A percentile compares a stretch with the other conserved stretches of the same genome.
These are phyloP conservation scores for Schizothorax lantsangensis DNA, from an alignment of 2,797 vertebrate genomes.

Conservation along the genomic window DNA sequence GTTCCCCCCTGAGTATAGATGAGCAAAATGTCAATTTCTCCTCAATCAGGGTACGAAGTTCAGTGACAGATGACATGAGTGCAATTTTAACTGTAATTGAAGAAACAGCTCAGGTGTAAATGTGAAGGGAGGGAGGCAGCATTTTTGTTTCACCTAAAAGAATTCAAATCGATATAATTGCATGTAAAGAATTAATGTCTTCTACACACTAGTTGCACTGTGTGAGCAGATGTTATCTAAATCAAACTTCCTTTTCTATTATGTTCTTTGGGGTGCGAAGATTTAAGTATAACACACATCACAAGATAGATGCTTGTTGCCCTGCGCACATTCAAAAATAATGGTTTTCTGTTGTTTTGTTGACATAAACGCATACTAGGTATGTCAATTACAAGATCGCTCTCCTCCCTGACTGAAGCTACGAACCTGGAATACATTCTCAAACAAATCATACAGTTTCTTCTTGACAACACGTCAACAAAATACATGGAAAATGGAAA, in stretches of 20 bases:
- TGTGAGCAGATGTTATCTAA: neutral
- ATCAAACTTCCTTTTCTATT: neutral
- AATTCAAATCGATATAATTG: conserved; percentile 25
- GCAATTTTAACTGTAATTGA: conserved; percentile 40
- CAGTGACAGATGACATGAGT: conserved; percentile 27
- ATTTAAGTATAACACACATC: neutral
- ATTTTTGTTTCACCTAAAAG: neutral
- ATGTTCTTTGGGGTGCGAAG: neutral
- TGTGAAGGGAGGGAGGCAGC: neutral
- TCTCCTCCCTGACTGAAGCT: neutral
- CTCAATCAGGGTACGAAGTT: conserved; percentile 14
- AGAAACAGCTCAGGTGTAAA: conserved; percentile 43
- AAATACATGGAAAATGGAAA: neutral
- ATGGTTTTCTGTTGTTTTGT: neutral
- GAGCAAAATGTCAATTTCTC: conserved; percentile 46
- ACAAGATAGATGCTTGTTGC: neutral
- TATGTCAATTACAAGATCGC: neutral
- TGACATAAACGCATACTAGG: neutral
- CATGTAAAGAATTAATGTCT: neutral
- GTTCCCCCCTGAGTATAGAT: conserved; percentile 46
- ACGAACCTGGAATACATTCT: neutral
- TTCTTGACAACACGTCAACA: conserved; percentile 15
- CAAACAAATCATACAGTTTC: neutral
- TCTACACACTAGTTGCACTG: neutral
- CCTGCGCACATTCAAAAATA: conserved; percentile 1